Evolutionary conservation across 2,888 invertebrate species (phyloP), one percentile per base, ranked within the genome.

Genomic region (Dendrolimus pini): DNA sequence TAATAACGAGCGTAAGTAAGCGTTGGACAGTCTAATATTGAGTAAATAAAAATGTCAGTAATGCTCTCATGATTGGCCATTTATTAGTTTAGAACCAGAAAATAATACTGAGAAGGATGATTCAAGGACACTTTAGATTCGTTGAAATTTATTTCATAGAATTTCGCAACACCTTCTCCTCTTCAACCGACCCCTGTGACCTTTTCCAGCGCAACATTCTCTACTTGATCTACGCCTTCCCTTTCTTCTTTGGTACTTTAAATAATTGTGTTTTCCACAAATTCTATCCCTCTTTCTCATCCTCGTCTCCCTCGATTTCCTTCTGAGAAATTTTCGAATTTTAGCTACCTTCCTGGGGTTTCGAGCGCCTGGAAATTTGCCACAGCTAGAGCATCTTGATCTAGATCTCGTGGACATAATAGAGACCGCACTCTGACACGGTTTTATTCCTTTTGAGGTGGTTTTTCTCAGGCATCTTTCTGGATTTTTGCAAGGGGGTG

Each of bases 341-440:
- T 63, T 61, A 8, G 63, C 41, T 0, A 68, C 68, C 14, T 69
- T 82, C 59, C 74, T 74, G 1, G 77, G 70, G 53, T 75, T 63
- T 0, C 9, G 8, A 1, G 60, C 59, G 41, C 71, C 61, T 61
- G 70, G 75, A 57, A 66, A 76, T 67, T 77, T 83, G 9, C 78
- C 76, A 59, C 89, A 87, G 18, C 62, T 70, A 9, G 60, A 56
- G 63, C 88, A 89, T 63, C 60, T 67, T n/a, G 75, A n/a, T 60
- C 66, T 82, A 1, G 85, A 77, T 61, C 71, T 77, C 3, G 84
- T 83, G 10, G 80, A 64, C 80, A 89, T 75, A 30, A 89, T 86
- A 12, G 89, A 89, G 1, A 77, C 79, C 1, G 89, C 89, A 62
- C 89, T 89, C 56, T 59, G 72, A 64, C 89, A 89, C 7, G 83